Evolutionary conservation across 2,113 vertebrate species (phyloP), one percentile per base, ranked within the genome.

Genomic region (Oreochromis aureus): DNA sequence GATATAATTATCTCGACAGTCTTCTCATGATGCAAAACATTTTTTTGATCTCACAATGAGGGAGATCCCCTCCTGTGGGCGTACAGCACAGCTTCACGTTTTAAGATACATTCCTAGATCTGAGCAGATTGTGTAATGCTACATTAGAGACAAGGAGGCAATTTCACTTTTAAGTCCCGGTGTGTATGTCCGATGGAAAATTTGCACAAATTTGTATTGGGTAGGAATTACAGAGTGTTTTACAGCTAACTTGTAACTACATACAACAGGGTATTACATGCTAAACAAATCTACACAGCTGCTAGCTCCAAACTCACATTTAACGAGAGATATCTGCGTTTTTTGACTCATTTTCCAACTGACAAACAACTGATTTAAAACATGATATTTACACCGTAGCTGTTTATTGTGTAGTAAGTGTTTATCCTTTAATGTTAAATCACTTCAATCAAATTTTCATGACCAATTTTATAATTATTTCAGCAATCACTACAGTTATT

Each of bases 1-100:
- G 61, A n/a, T 41, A 61, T 82, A 76, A 84, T 84, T 69, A 83
- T 18, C 18, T 86, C 91, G 53, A 87, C 87, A 76, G 76, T 83
- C 48, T 12, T 81, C 30, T 89, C 71, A 63, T 87, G 51, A 76
- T 76, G 76, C 66, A 78, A 73, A 89, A 73, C 24, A 39, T 76
- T 82, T 48, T 82, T 91, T 89, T 86, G 24, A 73, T 82, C 59
- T 71, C 82, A 54, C 22, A 69, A 54, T 56, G 27, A 90, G 83
- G 66, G 32, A 84, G 63, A 85, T 83, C 53, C 39, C 85, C 79
- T 88, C 78, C 59, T 16, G 32, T 86, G 83, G 80, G 88, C 13
- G 58, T 54, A 32, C 30, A 53, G 34, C 34, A 80, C 9, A 86
- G 56, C 80, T 59, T 79, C 48, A 83, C 32, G 5, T 24, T 46